Evolutionary conservation across 1,140 invertebrate genomes (phyloP), one percentile per base, ranked within the genome.

Genomic region (Drosophila prosaltans): DNA sequence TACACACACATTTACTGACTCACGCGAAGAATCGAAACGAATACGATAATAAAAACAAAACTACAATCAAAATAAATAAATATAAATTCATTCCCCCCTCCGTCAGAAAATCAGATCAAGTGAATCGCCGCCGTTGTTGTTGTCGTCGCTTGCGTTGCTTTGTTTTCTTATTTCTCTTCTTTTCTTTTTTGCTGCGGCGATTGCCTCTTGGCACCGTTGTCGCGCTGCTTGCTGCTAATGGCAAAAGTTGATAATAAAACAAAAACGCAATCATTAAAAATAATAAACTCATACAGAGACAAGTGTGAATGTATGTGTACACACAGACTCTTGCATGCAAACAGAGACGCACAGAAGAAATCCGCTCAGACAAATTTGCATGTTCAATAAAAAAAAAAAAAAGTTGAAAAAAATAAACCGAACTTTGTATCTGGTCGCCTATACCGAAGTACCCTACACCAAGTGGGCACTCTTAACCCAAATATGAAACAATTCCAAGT

Each of bases 221-320:
- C 59, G 67, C 74, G 61, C 66, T 54, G 67, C 74, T 78, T 48
- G 36, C 36, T 39, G 45, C 74, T 78, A 74, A 88, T 60, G 72
- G 78, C 58, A 78, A 78, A 78, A 77, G 76, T 80, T 84, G 83
- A 88, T 88, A 88, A 79, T 69, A 85, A 78, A 83, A 65, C 72
- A 80, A 81, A 83, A 80, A 77, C 63, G 84, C 80, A 83, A 80
- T 83, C 71, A 89, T 83, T 80, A 77, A 88, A 83, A 80, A 77
- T 76, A 86, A 86, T 79, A 81, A 86, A 79, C 76, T 45, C 54
- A 71, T 51, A 69, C 41, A 57, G 11, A 54, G 16, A 58, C 24
- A 40, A 7, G 40, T 24, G 45, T 24, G 43, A 30, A 54, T 10
- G 40, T 24, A 55, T 24, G 43, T 39, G 59, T 24, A 48, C 1